Conservation (phyloP, 2,113 vertebrate species). For the Lepus americanus region DNA sequence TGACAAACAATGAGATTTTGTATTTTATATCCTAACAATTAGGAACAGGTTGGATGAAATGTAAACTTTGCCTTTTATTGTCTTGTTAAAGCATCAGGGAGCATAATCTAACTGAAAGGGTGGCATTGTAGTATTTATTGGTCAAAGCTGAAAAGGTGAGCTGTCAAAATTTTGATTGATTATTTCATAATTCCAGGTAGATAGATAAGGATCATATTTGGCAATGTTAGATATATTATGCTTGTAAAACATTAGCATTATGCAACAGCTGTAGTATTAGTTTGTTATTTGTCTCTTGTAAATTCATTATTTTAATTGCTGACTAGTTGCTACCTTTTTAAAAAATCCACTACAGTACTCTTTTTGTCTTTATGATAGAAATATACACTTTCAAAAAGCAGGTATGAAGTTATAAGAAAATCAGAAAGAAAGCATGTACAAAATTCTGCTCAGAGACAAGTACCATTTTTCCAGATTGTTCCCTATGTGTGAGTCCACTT, state of each 20-base stretch:
- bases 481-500: not conserved
- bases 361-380: slow-evolving; percentile 19
- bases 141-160: not conserved
- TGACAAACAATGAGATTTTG: not conserved
- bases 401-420: slow-evolving; percentile 2
- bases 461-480: not conserved
- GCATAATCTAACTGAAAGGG: not conserved
- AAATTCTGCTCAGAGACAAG: not conserved
- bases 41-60: not conserved
- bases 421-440: not conserved
- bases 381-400: not conserved
- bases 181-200: not conserved
- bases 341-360: slow-evolving; percentile 41
- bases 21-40: slow-evolving; percentile 16
- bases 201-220: slow-evolving; percentile 19
- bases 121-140: not conserved
- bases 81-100: not conserved
- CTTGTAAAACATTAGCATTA: slow-evolving; percentile 17
- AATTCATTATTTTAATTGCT: slow-evolving; percentile 32
- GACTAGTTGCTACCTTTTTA: slow-evolving; percentile 18
- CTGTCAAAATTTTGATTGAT: not conserved
- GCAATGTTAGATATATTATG: not conserved
- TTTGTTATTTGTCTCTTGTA: slow-evolving; percentile 12
- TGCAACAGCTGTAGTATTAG: slow-evolving; percentile 7
- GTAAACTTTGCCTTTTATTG: not conserved